These are phyloP conservation scores for Istiophorus platypterus DNA, from an alignment of 2,113 vertebrate genomes.

Conservation along the genomic window DNA sequence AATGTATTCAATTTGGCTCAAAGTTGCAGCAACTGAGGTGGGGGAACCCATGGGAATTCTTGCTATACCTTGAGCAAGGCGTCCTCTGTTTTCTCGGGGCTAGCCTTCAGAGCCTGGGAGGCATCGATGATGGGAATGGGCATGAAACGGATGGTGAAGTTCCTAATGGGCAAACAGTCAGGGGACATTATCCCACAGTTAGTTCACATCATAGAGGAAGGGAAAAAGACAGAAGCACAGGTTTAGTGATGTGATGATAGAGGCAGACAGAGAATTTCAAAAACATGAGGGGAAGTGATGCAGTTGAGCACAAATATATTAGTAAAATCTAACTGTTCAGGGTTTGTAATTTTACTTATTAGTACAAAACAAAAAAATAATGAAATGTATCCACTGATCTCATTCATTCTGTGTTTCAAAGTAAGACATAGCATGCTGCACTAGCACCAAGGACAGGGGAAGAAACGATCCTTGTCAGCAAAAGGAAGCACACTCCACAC, in stretches of 20 bases:
- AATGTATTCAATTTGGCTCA: background rate
- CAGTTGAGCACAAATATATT: background rate
- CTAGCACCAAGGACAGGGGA: no score
- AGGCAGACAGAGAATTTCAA: background rate
- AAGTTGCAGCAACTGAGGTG: background rate
- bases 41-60: background rate
- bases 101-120: constrained; percentile 95
- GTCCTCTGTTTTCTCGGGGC: constrained; percentile 97
- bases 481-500: no score
- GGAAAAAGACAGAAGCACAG: background rate
- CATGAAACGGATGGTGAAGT: constrained; percentile 97
- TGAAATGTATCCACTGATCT: background rate
- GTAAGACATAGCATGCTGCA: no score
- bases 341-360: no score
- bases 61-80: constrained; percentile 92
- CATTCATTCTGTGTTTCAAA: background rate
- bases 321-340: no score
- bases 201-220: background rate
- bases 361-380: no score
- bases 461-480: background rate
- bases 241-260: background rate
- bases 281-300: background rate
- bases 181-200: constrained; percentile 7
- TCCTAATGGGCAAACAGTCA: constrained; percentile 81
- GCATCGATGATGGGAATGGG: constrained; percentile 97